Percentiles rank a stretch among this genome's conserved stretches.
Conservation (phyloP, 1,140 invertebrate species). For the Brachionus manjavacas region DNA sequence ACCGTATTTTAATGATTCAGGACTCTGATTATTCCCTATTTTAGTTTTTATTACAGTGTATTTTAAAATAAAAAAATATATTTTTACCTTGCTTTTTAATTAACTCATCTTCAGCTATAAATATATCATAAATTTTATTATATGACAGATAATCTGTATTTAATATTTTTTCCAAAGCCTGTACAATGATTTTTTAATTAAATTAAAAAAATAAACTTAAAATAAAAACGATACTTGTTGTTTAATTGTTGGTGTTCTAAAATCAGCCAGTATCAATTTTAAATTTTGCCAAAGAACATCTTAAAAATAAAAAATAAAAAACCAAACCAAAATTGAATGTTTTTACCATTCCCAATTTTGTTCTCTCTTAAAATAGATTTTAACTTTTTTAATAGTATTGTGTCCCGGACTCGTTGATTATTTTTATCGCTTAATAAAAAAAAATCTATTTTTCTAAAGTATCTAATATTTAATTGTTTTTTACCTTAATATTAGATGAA, state of each 20-base stretch:
- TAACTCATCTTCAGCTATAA: conserved; percentile 48
- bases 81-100: conserved; percentile 46
- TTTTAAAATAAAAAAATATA: conserved; percentile 13
- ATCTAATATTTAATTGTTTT: neutral
- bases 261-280: conserved; percentile 59
- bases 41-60: neutral
- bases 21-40: neutral
- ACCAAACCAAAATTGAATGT: neutral
- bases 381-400: conserved; percentile 73
- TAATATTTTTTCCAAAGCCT: conserved; percentile 50
- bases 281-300: conserved; percentile 16
- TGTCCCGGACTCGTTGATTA: conserved; percentile 75
- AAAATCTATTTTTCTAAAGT: neutral
- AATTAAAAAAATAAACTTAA: neutral
- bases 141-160: conserved; percentile 51
- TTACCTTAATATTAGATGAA: conserved; percentile 67
- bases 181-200: neutral
- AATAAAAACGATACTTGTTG: conserved; percentile 49
- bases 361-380: conserved; percentile 55
- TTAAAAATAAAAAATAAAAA: neutral
- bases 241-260: conserved; percentile 64
- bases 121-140: conserved; percentile 49
- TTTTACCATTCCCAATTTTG: conserved; percentile 48
- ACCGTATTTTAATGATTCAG: neutral
- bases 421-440: conserved; percentile 67